Evolutionary conservation across 2,888 invertebrate species (phyloP), one percentile per base, ranked within the genome.

Genomic region (Eucera pruinosa): DNA sequence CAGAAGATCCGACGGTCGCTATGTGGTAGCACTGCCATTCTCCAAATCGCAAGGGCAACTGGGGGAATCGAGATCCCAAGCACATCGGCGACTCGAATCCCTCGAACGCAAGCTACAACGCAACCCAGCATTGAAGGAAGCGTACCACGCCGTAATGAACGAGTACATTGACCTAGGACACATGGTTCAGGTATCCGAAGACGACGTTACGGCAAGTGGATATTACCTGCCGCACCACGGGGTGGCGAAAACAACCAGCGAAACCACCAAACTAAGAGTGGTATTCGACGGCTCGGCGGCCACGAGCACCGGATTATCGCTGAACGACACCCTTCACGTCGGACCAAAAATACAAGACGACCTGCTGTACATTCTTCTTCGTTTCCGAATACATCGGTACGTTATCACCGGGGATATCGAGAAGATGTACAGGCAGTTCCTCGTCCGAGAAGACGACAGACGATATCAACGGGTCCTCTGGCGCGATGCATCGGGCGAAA

Each of bases 341-440:
- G 90, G 88, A 0, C 86, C 88, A 0, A 80, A 77, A 0, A 66
- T 87, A 5, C 86, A 89, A 36, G 80, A 82, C 0, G 81, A 86
- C 13, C 33, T 89, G 0, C 62, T 86, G 9, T 33, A 79, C 0
- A 54, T 86, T 0, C 18, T 90, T 0, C 7, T 86, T 0, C 52
- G 85, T 6, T 88, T 88, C 50, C 69, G 88, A 0, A 52, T 60
- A 2, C 67, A 86, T 39, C n/a, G 13, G 0, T 81, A 85, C 15
- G 86, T 86, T 0, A 20, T 89, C 2, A 84, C 82, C 1, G 88
- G 84, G 1, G 90, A 91, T 57, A 83, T 91, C 30, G 85, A 80
- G 2, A 88, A 90, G 67, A 90, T 89, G 88, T 91, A 88, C 43
- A 78, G 88, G 0, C 85, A 87, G 61, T 41, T 89, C 1, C 11